Conservation (phyloP, 2,113 vertebrate species). For the Platichthys flesus region DNA sequence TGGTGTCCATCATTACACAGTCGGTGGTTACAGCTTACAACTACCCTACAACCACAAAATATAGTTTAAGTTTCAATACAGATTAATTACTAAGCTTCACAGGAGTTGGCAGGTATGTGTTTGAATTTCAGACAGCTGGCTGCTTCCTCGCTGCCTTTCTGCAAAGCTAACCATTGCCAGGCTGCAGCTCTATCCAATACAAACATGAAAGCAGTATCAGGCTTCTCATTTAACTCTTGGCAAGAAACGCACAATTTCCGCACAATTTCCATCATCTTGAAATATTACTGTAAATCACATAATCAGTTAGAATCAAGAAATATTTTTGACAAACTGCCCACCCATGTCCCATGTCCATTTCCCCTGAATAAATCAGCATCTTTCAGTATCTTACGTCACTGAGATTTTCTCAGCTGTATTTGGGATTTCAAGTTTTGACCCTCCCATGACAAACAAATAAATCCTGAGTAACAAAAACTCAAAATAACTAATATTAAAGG, state of each 20-base stretch:
- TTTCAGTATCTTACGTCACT: not conserved
- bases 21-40: not conserved
- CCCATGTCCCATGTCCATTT: conserved; percentile 51
- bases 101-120: not conserved
- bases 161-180: not conserved
- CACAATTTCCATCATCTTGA: conserved; percentile 12
- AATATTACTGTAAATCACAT: conserved; percentile 1
- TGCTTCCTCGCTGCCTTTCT: not conserved
- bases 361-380: not conserved
- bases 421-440: conserved; percentile 19
- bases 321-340: conserved; percentile 71
- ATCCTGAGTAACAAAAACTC: not conserved
- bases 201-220: not conserved
- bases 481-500: not conserved
- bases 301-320: conserved; percentile 6
- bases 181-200: conserved; percentile 4
- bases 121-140: not conserved
- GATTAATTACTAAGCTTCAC: not conserved
- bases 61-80: not conserved
- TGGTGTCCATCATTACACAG: too few relatives aligned
- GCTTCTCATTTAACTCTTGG: conserved; percentile 4
- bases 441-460: conserved; percentile 7
- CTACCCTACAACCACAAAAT: not conserved
- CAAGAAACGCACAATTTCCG: conserved; percentile 1
- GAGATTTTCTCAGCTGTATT: not conserved